These are phyloP conservation scores for Agrochola macilenta DNA, from an alignment of 2,888 invertebrate genomes.

Conservation along the genomic window DNA sequence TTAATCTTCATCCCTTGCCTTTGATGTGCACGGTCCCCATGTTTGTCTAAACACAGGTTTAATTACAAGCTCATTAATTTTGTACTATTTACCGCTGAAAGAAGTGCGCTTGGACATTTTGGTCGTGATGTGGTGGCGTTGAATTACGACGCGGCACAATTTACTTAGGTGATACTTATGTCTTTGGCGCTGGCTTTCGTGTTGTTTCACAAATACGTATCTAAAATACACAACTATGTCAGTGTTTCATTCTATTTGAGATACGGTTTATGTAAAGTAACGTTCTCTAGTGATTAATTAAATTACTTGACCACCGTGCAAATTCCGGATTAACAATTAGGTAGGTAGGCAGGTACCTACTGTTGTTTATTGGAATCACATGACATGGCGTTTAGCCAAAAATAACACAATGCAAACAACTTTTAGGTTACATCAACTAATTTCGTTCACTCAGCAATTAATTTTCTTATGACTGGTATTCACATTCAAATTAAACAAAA, in stretches of 20 bases:
- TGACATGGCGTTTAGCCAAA: too few species aligned
- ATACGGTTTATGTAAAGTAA: background rate
- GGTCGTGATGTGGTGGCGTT: slow-evolving; percentile 46
- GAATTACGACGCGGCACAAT: slow-evolving; percentile 58
- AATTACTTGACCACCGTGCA: too few species aligned
- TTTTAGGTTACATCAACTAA: too few species aligned
- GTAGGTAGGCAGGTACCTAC: too few species aligned
- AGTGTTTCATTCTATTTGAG: background rate
- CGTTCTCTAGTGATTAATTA: background rate
- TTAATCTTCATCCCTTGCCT: slow-evolving; percentile 86
- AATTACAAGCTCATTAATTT: slow-evolving; percentile 89
- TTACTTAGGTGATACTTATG: slow-evolving; percentile 33
- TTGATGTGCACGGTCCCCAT: slow-evolving; percentile 85
- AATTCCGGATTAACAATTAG: background rate
- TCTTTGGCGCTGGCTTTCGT: slow-evolving; percentile 6
- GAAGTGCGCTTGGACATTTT: slow-evolving; percentile 65
- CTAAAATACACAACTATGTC: background rate
- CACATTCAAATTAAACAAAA: slow-evolving; percentile 10
- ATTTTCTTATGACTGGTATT: background rate
- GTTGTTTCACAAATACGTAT: background rate
- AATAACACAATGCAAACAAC: too few species aligned
- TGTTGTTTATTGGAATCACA: too few species aligned
- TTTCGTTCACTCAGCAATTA: background rate
- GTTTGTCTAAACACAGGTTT: slow-evolving; percentile 88
- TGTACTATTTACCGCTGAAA: slow-evolving; percentile 85